phyloP scores from a whole-genome alignment of 2,797 vertebrate species.

The Setipinna tenuifilis region DNA sequence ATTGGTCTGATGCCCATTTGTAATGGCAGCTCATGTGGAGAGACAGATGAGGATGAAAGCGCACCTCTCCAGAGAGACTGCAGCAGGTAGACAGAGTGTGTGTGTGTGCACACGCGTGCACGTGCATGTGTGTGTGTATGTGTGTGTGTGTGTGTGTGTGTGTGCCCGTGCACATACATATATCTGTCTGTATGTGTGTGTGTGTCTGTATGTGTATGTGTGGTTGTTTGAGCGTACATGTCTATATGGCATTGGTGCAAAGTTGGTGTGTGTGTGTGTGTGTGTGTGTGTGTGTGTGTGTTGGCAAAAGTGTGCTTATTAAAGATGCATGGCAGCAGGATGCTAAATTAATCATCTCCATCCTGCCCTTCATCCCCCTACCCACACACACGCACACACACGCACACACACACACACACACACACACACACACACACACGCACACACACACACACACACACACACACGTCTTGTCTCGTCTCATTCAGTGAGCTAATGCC shows the following conservation, averaged over 20 bases:
- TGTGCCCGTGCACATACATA: no score
- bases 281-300: background rate
- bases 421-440: no score
- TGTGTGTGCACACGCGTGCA: no score
- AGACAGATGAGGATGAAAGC: background rate
- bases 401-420: slow-evolving; percentile 54
- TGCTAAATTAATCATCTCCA: slow-evolving; percentile 25
- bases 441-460: no score
- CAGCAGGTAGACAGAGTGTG: background rate
- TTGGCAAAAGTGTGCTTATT: background rate
- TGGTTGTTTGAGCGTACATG: no score
- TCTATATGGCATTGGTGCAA: no score
- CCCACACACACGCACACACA: background rate
- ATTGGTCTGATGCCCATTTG: background rate
- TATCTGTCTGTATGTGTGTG: no score
- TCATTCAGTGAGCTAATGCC: slow-evolving; percentile 73
- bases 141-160: no score
- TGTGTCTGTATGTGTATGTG: no score
- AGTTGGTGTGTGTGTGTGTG: background rate
- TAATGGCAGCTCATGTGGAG: background rate
- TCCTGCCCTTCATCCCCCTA: background rate
- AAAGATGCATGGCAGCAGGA: slow-evolving; percentile 15
- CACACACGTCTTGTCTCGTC: background rate
- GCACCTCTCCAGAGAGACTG: background rate
- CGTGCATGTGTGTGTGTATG: no score